These are phyloP conservation scores for Diplazon laetatorius DNA, from an alignment of 2,888 invertebrate genomes.

Conservation along the genomic window DNA sequence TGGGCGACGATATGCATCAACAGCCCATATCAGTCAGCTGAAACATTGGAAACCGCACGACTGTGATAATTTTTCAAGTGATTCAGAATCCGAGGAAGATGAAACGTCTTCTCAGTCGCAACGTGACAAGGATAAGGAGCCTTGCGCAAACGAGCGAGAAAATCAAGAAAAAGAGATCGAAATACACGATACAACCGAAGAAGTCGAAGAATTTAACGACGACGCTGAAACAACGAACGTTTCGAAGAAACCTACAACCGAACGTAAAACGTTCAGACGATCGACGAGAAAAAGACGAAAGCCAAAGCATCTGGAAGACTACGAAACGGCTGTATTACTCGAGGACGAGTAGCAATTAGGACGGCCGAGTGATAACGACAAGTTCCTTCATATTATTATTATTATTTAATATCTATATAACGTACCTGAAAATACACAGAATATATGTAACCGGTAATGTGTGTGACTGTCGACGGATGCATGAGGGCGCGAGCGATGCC, in stretches of 20 bases:
- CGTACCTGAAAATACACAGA: too few relatives aligned
- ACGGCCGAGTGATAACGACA: slow-evolving; percentile 10
- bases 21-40: not conserved
- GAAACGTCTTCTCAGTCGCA: not conserved
- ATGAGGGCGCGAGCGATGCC: too few relatives aligned
- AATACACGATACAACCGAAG: not conserved
- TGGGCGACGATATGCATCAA: not conserved
- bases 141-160: too few relatives aligned
- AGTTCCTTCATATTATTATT: too few relatives aligned
- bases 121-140: too few relatives aligned
- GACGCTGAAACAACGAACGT: not conserved
- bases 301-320: slow-evolving; percentile 3
- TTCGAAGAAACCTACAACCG: not conserved
- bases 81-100: too few relatives aligned
- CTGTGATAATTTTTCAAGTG: too few relatives aligned
- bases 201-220: too few relatives aligned
- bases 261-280: not conserved
- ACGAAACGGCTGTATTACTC: not conserved
- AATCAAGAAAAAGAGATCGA: not conserved
- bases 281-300: not conserved
- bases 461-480: too few relatives aligned
- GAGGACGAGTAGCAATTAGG: slow-evolving; percentile 4
- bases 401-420: too few relatives aligned
- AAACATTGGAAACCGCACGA: not conserved
- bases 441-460: too few relatives aligned